phyloP scores from a whole-genome alignment of 1,140 invertebrate genomes.

The Papilio aristodemus region DNA sequence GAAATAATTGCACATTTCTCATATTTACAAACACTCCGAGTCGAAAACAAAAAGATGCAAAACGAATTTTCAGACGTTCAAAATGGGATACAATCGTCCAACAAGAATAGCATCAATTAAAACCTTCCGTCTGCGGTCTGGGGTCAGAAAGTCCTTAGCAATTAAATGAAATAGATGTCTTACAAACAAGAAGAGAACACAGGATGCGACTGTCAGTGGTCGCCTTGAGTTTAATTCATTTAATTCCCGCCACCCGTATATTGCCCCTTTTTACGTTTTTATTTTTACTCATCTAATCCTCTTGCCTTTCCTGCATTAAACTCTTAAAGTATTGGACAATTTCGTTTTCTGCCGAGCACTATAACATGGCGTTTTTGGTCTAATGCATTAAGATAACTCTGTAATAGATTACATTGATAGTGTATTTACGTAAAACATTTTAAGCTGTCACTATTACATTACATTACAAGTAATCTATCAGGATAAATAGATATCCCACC shows the following conservation, averaged over 20 bases:
- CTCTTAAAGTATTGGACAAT: not conserved
- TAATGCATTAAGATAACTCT: not conserved
- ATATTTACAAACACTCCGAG: too few relatives aligned
- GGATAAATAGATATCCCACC: too few relatives aligned
- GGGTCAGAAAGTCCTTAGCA: constrained; percentile 38
- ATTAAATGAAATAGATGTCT: constrained; percentile 46
- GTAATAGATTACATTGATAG: too few relatives aligned
- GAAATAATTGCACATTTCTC: too few relatives aligned
- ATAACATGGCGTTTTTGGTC: not conserved
- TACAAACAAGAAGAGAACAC: constrained; percentile 42
- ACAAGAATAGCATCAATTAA: constrained; percentile 26
- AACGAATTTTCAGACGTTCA: not conserved
- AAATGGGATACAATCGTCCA: not conserved
- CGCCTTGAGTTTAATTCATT: constrained; percentile 43
- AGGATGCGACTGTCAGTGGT: constrained; percentile 12
- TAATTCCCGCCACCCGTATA: constrained; percentile 41
- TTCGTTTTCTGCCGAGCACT: not conserved
- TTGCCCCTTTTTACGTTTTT: constrained; percentile 29
- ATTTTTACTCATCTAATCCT: not conserved
- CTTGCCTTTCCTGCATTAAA: not conserved
- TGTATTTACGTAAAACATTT: too few relatives aligned
- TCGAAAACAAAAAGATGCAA: not conserved
- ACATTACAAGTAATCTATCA: too few relatives aligned
- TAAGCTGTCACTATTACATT: too few relatives aligned
- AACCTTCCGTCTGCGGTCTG: constrained; percentile 33